Base-by-base conservation (phyloP, 2,113 vertebrate genomes). In the Neotoma lepida region DNA sequence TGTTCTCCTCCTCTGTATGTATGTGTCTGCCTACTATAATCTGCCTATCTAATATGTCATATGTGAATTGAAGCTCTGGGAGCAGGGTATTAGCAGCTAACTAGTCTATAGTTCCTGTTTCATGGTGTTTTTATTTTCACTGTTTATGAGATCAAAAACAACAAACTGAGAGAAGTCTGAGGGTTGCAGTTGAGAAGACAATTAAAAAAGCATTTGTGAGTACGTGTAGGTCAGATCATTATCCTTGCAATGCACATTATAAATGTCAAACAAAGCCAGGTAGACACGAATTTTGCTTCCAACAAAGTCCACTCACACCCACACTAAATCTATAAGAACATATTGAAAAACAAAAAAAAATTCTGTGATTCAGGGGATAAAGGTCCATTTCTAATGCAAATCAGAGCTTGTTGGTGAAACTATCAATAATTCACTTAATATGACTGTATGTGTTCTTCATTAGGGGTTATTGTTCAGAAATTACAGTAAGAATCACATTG, bases 331-430 rank as follows among this genome's bases (percentile, higher is more conserved):
- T n/a, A 77, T 15, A 84, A n/a, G 30, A 92, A 86, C 49, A 86
- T 35, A 18, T 22, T 44, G 5, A 77, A 95, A 91, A 76, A 64
- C 39, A 74, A 10, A 18, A 51, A 15, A 77, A 46, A 90, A 30
- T 64, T 96, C 9, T 93, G 46, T 86, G 66, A 96, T 41, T 26
- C 26, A 41, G 78, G 39, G 46, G 63, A 96, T 85, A 88, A 77
- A 86, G 41, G 2, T 35, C 15, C 15, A 63, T 8, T 93, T 92
- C 28, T 91, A 61, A 90, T n/a, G 88, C 20, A 81, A 30, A 78
- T 64, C 64, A 81, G 70, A 77, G 18, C 49, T 71, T 73, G 0
- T 35, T 5, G 0, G 5, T 39, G 90, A 77, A 94, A 88, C 73
- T 9, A 77, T 76, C 39, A 78, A 35, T 70, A 91, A 94, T 56